Conservation (phyloP, 2,113 vertebrate species). For the Tupaia chinensis region DNA sequence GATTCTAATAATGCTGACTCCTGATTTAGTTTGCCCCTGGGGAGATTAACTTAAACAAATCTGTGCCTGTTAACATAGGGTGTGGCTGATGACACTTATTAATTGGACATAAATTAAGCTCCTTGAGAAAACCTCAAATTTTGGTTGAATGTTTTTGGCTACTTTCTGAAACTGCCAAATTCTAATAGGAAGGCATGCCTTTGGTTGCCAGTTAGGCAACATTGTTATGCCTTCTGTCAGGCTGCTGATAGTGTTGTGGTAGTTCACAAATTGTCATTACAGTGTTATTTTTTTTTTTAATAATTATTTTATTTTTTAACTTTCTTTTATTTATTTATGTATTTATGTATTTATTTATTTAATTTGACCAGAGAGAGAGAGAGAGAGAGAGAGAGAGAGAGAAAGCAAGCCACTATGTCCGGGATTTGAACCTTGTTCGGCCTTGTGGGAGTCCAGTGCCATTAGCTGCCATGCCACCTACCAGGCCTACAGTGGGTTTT, state of each 20-base stretch:
- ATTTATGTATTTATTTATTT: too few species aligned
- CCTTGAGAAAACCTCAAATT: slow-evolving; percentile 43
- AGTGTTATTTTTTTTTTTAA: too few species aligned
- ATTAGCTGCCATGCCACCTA: too few species aligned
- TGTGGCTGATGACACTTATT: slow-evolving; percentile 57
- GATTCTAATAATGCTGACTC: slow-evolving; percentile 56
- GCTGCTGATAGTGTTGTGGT: slow-evolving; percentile 52
- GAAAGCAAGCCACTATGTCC: too few species aligned
- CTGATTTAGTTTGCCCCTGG: slow-evolving; percentile 66
- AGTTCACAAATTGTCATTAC: slow-evolving; percentile 48
- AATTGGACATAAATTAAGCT: slow-evolving; percentile 56
- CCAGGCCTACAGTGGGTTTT: slow-evolving; percentile 37
- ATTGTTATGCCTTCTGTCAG: slow-evolving; percentile 57
- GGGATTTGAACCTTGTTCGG: too few species aligned
- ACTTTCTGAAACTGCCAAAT: not conserved
- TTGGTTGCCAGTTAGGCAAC: slow-evolving; percentile 47
- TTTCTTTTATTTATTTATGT: too few species aligned
- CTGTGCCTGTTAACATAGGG: slow-evolving; percentile 2
- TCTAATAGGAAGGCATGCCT: slow-evolving; percentile 31
- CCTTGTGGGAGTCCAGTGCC: too few species aligned
- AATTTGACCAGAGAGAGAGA: too few species aligned
- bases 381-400: too few species aligned
- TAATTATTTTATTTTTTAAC: too few species aligned
- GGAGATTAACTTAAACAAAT: slow-evolving; percentile 68
- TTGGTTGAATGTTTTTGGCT: slow-evolving; percentile 49